These are phyloP conservation scores for Betta splendens DNA, from an alignment of 2,797 vertebrate species.

Conservation along the genomic window DNA sequence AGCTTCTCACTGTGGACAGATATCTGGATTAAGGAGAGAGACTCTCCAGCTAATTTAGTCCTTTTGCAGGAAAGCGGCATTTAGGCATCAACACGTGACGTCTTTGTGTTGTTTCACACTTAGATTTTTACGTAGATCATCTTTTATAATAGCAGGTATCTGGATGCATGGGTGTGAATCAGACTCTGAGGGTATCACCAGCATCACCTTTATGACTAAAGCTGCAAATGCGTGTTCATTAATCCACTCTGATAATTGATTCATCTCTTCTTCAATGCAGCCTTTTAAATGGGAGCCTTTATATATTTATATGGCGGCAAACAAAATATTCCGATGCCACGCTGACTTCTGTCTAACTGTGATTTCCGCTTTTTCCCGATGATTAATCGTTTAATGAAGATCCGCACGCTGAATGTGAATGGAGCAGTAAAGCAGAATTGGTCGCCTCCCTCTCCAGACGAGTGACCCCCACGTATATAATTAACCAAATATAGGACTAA, in stretches of 20 bases:
- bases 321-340: background rate
- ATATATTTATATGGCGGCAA: background rate
- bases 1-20: constrained; percentile 17
- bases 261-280: background rate
- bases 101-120: too few relatives aligned
- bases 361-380: background rate
- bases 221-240: background rate
- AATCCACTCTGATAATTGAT: background rate
- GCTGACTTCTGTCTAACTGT: background rate
- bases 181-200: background rate
- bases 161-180: too few relatives aligned
- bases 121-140: too few relatives aligned
- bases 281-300: background rate
- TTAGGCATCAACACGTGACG: background rate
- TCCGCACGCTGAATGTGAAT: background rate
- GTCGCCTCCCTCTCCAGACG: background rate
- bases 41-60: background rate
- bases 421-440: background rate
- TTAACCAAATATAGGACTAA: constrained; percentile 1
- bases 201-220: background rate
- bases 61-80: background rate
- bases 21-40: constrained; percentile 11
- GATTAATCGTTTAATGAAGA: background rate
- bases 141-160: too few relatives aligned
- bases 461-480: background rate